phyloP scores from a whole-genome alignment of 92 coral and sea anemone genomes.

The Parazoanthus darwini region DNA sequence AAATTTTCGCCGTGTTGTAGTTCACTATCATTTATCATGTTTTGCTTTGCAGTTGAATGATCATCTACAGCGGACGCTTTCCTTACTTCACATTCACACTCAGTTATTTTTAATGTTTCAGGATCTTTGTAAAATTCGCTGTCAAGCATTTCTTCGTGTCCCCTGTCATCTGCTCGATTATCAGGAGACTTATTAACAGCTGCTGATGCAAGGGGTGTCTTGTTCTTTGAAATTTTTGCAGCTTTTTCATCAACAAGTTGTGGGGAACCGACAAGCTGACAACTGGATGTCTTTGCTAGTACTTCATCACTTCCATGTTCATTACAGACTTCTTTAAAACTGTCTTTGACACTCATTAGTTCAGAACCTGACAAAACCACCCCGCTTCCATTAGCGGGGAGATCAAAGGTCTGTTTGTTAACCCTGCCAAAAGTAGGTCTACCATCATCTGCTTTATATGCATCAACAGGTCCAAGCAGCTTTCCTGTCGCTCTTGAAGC shows the following conservation, averaged over 20 bases:
- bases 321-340: no score
- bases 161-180: background rate
- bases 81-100: background rate
- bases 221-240: no score
- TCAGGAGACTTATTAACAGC: background rate
- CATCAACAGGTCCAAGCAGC: no score
- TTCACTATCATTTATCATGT: background rate
- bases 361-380: background rate
- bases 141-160: background rate
- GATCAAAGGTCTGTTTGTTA: background rate
- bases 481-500: background rate
- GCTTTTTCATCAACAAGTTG: background rate
- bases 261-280: background rate
- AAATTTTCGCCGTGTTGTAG: background rate
- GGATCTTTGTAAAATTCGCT: background rate
- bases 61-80: background rate
- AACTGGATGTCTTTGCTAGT: background rate
- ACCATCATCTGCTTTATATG: background rate
- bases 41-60: background rate
- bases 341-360: background rate
- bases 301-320: background rate
- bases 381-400: background rate
- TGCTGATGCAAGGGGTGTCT: no score
- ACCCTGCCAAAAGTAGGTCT: background rate
- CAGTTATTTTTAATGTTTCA: background rate